Conservation (phyloP, 2,113 vertebrate genomes). For the Coptodon rendalli region DNA sequence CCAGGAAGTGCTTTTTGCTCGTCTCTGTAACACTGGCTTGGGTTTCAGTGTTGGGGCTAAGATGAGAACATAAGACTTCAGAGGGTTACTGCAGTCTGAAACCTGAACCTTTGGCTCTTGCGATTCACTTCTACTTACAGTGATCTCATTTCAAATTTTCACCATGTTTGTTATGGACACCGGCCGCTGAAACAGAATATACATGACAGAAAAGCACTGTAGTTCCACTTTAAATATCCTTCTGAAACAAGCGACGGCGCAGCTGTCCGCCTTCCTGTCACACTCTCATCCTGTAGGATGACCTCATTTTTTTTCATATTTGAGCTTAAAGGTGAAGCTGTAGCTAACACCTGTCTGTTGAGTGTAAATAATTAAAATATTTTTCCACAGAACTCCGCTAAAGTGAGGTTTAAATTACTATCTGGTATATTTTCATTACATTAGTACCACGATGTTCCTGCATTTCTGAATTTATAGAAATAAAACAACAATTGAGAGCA, state of each 20-base stretch:
- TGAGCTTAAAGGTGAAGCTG: background rate
- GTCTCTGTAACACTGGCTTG: accelerated
- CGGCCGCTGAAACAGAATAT: background rate
- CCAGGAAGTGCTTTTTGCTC: background rate
- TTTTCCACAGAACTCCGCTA: background rate
- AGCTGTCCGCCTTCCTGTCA: background rate
- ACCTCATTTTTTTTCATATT: background rate
- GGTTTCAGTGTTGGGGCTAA: background rate
- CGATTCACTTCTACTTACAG: background rate
- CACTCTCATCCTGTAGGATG: background rate
- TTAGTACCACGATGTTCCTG: background rate
- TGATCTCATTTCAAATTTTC: background rate
- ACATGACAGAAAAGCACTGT: background rate
- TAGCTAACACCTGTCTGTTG: background rate
- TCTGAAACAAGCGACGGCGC: background rate
- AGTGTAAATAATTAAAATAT: background rate
- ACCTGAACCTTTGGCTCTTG: background rate
- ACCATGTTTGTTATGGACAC: background rate
- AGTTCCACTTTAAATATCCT: background rate
- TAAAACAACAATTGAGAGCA: background rate
- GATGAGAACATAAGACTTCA: background rate
- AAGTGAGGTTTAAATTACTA: background rate
- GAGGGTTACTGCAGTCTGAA: background rate
- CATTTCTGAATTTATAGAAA: background rate
- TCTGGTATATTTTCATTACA: accelerated